Conservation (phyloP, 2,797 vertebrate genomes). For the Pyrrhura leucotis region DNA sequence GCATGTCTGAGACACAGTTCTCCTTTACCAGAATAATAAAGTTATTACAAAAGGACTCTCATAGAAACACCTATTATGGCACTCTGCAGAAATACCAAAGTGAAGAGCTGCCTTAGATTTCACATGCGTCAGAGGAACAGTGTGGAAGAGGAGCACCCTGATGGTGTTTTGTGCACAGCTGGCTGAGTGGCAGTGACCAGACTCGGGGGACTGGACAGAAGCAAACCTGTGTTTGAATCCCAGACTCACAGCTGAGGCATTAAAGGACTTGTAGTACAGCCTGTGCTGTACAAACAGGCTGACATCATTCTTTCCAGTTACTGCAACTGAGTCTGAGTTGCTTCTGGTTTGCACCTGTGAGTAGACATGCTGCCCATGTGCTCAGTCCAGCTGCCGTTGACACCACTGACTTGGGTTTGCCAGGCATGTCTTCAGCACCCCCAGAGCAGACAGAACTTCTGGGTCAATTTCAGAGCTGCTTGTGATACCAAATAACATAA, state of each 20-base stretch:
- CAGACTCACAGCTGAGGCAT: background rate
- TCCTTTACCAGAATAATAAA: background rate
- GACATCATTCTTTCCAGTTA: background rate
- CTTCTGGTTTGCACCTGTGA: background rate
- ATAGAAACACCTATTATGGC: background rate
- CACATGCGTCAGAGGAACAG: accelerated
- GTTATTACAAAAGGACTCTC: background rate
- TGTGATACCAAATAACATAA: background rate
- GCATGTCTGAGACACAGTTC: background rate
- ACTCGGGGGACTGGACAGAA: background rate
- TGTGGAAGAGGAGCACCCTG: background rate
- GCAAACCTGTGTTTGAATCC: background rate
- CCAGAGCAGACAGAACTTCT: background rate
- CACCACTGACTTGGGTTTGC: background rate
- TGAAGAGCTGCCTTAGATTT: background rate
- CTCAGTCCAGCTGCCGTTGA: accelerated
- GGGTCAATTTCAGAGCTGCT: background rate
- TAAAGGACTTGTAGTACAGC: background rate
- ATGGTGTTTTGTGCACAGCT: accelerated
- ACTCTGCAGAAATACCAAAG: background rate
- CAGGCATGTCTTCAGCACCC: too few relatives aligned
- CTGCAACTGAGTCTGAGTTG: too few relatives aligned
- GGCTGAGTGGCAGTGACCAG: background rate
- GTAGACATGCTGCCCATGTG: accelerated
- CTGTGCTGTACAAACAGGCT: background rate